Base-by-base conservation (phyloP, 2,113 vertebrate species). In the Rhynchopsitta pachyrhyncha region DNA sequence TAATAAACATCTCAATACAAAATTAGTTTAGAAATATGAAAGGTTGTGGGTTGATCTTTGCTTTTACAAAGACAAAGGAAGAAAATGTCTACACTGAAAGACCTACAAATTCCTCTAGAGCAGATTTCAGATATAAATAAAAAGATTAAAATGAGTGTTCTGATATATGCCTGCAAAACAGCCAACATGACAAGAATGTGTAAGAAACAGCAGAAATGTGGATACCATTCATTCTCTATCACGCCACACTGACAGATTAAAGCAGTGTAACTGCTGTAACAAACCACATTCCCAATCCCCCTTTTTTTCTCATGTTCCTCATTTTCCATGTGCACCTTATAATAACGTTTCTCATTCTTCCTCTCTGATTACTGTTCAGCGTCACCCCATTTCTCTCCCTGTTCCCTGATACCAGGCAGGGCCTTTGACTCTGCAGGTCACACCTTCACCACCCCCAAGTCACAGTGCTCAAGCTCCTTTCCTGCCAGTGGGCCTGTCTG, bases 1-100 rank as follows among this genome's bases (percentile, higher is more conserved):
- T 66, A 93, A 96, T 93, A 95, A 95, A 96, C 53, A 79, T 91
- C 91, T 94, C 77, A 95, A 82, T 93, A 82, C 63, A 87, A 94
- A 94, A 91, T 91, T 91, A 90, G 46, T 79, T 79, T 80, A 84
- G 74, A 90, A 90, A 91, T 92, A 89, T 47, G 81, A 91, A 89
- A 77, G 52, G 81, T 82, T 91, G 74, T 68, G 70, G 25, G 52
- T 82, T 96, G 74, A 69, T 93, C 66, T 85, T 80, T 73, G 83
- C 41, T 96, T 93, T 87, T 74, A 59, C 3, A 3, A 86, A 92
- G 69, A 90, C 60, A 92, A 94, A 78, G 47, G 57, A 83, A 70
- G 62, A 95, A 95, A 92, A 84, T 24, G 53, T 49, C 31, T 62
- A 76, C 2, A 3, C n/a, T 52, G 77, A 94, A 92, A 50, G 52